Base-by-base conservation (phyloP, 2,797 vertebrate species). In the Intellagama lesueurii region DNA sequence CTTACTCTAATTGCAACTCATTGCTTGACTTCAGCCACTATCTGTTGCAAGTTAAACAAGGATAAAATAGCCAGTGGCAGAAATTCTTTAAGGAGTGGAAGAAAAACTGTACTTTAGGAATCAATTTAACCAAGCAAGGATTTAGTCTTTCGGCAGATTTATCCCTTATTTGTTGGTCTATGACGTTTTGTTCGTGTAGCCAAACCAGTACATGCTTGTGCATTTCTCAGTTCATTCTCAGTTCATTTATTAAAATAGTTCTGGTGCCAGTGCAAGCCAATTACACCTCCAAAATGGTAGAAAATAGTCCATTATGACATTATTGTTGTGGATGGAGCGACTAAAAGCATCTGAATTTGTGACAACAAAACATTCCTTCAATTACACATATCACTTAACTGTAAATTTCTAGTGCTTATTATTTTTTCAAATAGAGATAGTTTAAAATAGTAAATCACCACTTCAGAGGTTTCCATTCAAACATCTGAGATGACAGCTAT, bases 321-420 rank as follows among this genome's bases (percentile, higher is more conserved):
- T 60, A 78, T 69, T 83, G 24, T 56, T 87, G 32, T 40, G 75
- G 75, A 70, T 30, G 47, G 32, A 78, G 30, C 40, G 78, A 56
- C 49, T 56, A 79, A 84, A 84, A 83, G 40, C 14, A 68, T 22
- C 72, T 76, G 30, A 68, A 40, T 88, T 88, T 88, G 73, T 86
- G 52, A 86, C 56, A 66, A 60, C 64, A 52, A 86, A 66, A 17
- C 56, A 86, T 88, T 7, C 73, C 64, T 68, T 35, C n/a, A 77
- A 83, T 68, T 49, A 77, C 44, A 68, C 66, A 66, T 30, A 68
- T 69, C 70, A 83, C 60, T 69, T 30, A 14, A 22, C 66, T 83
- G 49, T 79, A 89, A 89, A 85, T 84, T 83, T 78, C 8, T 56
- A 70, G n/a, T 79, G 49, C 22, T 76, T 88, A 79, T 84, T 84